phyloP scores from a whole-genome alignment of 2,797 vertebrate genomes.

The Arrhamphus sclerolepis region DNA sequence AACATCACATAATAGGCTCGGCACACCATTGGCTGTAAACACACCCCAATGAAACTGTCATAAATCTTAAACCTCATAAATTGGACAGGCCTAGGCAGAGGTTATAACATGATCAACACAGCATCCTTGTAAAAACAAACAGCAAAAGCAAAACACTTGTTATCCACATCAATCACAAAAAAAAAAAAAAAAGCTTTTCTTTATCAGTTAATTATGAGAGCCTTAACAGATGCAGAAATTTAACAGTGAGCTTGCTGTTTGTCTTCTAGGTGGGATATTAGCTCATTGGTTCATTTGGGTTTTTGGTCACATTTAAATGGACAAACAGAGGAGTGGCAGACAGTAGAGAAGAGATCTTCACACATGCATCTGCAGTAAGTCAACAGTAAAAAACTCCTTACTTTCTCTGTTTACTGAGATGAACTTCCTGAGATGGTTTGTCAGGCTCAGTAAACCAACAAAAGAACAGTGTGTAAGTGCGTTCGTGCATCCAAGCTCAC shows the following conservation, averaged over 20 bases:
- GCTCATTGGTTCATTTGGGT: background rate
- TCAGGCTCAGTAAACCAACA: slow-evolving; percentile 21
- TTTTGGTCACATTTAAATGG: slow-evolving; percentile 21
- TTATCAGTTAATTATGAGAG: background rate
- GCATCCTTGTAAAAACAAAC: slow-evolving; percentile 17
- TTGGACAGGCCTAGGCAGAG: slow-evolving; percentile 5
- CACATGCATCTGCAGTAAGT: slow-evolving; percentile 33
- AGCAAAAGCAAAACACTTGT: background rate
- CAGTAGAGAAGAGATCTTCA: slow-evolving; percentile 10
- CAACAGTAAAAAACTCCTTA: slow-evolving; percentile 36
- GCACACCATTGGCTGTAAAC: slow-evolving; percentile 32
- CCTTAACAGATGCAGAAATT: background rate
- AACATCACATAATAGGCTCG: slow-evolving; percentile 28
- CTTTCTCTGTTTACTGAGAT: slow-evolving; percentile 40
- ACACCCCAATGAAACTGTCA: slow-evolving; percentile 20
- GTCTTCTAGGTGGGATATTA: background rate
- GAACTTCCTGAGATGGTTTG: slow-evolving; percentile 29
- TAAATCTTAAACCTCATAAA: slow-evolving; percentile 36
- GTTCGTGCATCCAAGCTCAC: slow-evolving; percentile 41
- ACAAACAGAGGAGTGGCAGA: slow-evolving; percentile 43
- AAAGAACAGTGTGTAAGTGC: slow-evolving; percentile 36
- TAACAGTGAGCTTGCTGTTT: background rate
- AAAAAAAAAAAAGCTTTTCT: background rate
- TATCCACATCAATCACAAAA: background rate
- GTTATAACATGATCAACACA: slow-evolving; percentile 8